Evolutionary conservation across 2,113 vertebrate species (phyloP), one percentile per base, ranked within the genome.

Genomic region (Trichomycterus rosablanca): DNA sequence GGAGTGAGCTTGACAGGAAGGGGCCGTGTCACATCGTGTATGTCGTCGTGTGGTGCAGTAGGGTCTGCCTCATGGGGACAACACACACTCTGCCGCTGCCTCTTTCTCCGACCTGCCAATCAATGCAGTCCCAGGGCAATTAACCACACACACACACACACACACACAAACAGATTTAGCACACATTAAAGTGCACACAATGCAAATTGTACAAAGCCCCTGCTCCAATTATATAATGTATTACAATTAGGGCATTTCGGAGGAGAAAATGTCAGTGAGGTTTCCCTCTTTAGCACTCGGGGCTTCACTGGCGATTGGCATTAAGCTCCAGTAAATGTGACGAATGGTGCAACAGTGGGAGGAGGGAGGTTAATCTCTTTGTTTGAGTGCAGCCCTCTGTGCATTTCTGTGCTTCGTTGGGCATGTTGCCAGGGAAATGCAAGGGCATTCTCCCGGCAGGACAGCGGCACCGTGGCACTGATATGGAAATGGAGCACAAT

Each of bases 11-110:
- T 28, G 40, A 42, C 65, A 64, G 64, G 78, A 73, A 67, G 78
- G 69, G 74, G 57, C 67, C 72, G 52, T 85, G 81, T 85, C 84
- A 81, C 44, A 61, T 78, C 73, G 66, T 66, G 74, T 86, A 85
- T 82, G 81, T 85, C 79, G 81, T 74, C 63, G 70, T 4, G 12
- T 46, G 63, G 54, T 52, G 6, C 59, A 61, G 69, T 35, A 49
- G 73, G 40, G 63, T 74, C 43, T 73, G 68, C 74, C 78, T 78
- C 61, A 63, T 54, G 59, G 77, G 76, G 73, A 74, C 76, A 70
- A 59, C 67, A 81, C 74, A 75, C 79, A 78, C 78, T 75, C 60
- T 64, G 32, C 56, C 67, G 72, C 76, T 69, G 62, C 76, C 73
- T 71, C 68, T 74, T 75, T 76, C 75, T 77, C 66, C 74, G 65